Conservation (phyloP, 2,113 vertebrate species). For the Oophaga pumilio region DNA sequence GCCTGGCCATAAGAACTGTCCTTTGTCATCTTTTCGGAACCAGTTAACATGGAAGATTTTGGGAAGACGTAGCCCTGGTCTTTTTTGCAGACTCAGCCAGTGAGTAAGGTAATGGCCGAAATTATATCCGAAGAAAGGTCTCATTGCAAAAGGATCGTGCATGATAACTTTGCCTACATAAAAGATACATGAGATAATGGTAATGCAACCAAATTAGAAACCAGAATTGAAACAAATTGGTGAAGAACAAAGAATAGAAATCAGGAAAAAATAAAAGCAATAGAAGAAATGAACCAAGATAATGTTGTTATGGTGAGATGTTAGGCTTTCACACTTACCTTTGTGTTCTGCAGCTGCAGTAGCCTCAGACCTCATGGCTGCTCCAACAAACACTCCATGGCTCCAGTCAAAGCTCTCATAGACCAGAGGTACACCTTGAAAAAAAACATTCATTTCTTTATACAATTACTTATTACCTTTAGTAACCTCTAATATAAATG, state of each 20-base stretch:
- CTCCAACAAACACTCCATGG: constrained; percentile 75
- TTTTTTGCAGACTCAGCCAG: constrained; percentile 69
- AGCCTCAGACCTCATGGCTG: constrained; percentile 74
- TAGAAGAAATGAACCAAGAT: not conserved
- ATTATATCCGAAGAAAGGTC: constrained; percentile 76
- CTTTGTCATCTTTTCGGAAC: constrained; percentile 68
- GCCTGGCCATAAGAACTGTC: constrained; percentile 71
- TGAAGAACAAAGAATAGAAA: not conserved
- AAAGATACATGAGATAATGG: not conserved
- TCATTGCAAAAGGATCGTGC: constrained; percentile 78
- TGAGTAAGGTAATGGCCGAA: constrained; percentile 70
- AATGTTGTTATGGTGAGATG: not conserved
- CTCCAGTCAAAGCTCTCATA: constrained; percentile 75
- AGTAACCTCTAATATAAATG: no score
- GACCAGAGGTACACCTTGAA: constrained; percentile 73
- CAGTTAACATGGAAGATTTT: constrained; percentile 76
- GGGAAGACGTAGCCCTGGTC: constrained; percentile 62
- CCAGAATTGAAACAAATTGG: not conserved
- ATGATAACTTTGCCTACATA: constrained; percentile 70
- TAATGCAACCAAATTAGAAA: not conserved
- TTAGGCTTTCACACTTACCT: constrained; percentile 60
- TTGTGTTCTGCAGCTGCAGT: constrained; percentile 76
- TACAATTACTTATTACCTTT: no score
- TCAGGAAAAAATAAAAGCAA: not conserved
- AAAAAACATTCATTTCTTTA: not conserved